Evolutionary conservation across 2,113 vertebrate species (phyloP).

Genomic region (Stercorarius parasiticus): DNA sequence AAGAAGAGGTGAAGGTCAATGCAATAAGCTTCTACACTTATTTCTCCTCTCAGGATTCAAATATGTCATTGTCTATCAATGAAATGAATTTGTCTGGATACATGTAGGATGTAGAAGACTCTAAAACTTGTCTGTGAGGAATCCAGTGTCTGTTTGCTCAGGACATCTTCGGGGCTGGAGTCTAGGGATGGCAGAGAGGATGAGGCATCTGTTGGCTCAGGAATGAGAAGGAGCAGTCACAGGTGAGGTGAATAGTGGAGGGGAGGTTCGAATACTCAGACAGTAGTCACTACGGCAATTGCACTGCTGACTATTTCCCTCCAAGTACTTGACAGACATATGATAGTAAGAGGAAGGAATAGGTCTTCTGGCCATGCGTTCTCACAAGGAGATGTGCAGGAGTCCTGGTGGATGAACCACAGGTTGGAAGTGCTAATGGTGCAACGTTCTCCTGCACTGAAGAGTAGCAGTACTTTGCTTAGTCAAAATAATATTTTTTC

Average conservation of each 20-base stretch:
- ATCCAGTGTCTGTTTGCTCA: background rate
- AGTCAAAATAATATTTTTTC: background rate
- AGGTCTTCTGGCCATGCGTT: background rate
- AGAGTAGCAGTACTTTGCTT: background rate
- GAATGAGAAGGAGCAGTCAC: background rate
- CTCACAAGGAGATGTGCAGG: background rate
- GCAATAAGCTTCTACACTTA: background rate
- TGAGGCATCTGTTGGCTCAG: background rate
- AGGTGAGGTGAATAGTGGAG: background rate
- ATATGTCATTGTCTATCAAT: background rate
- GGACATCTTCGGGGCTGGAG: background rate
- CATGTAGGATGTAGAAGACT: background rate
- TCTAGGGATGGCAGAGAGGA: background rate
- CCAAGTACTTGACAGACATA: background rate
- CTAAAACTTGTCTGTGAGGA: background rate
- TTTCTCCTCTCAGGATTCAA: background rate
- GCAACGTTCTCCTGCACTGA: background rate
- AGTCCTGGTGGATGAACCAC: background rate
- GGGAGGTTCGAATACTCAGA: background rate
- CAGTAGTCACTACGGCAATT: background rate
- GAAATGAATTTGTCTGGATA: background rate
- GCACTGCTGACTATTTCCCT: background rate
- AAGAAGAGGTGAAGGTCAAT: background rate
- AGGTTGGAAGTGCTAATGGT: background rate
- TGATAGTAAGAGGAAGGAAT: background rate